phyloP scores from a whole-genome alignment of 1,140 invertebrate species.

The Drepana arcuata region DNA sequence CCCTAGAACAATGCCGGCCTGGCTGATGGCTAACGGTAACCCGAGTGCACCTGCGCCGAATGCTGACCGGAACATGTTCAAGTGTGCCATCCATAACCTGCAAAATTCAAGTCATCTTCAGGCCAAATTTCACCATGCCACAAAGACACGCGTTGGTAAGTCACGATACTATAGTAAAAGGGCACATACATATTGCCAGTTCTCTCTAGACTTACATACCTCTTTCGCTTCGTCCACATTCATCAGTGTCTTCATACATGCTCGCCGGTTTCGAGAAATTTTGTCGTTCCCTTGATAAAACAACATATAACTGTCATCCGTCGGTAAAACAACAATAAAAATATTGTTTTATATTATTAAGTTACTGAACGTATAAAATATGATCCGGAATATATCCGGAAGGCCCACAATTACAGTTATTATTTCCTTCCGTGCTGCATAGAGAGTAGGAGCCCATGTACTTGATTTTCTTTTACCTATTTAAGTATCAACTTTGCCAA shows the following conservation, averaged over 20 bases:
- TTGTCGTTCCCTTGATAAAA: too few relatives aligned
- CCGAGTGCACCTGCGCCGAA: constrained; percentile 39
- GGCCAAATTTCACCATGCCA: background rate
- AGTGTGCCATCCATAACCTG: constrained; percentile 46
- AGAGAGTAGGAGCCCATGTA: too few relatives aligned
- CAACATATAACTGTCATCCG: too few relatives aligned
- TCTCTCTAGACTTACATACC: background rate
- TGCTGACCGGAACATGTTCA: constrained; percentile 29
- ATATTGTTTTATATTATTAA: too few relatives aligned
- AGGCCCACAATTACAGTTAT: too few relatives aligned
- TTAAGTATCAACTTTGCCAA: background rate
- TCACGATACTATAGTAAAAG: background rate
- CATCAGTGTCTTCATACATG: background rate
- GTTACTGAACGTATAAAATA: too few relatives aligned
- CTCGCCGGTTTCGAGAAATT: background rate
- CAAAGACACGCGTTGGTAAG: background rate
- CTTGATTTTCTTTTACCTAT: too few relatives aligned
- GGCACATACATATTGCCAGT: background rate
- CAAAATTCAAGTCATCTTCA: too few relatives aligned
- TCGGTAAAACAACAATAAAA: too few relatives aligned
- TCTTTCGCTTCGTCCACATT: background rate
- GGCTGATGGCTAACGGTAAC: constrained; percentile 37
- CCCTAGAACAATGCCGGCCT: constrained; percentile 39
- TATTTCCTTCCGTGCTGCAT: too few relatives aligned
- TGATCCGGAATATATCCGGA: too few relatives aligned